Base-by-base conservation (phyloP, 2,888 invertebrate genomes). In the Alviniconcha strummeri region DNA sequence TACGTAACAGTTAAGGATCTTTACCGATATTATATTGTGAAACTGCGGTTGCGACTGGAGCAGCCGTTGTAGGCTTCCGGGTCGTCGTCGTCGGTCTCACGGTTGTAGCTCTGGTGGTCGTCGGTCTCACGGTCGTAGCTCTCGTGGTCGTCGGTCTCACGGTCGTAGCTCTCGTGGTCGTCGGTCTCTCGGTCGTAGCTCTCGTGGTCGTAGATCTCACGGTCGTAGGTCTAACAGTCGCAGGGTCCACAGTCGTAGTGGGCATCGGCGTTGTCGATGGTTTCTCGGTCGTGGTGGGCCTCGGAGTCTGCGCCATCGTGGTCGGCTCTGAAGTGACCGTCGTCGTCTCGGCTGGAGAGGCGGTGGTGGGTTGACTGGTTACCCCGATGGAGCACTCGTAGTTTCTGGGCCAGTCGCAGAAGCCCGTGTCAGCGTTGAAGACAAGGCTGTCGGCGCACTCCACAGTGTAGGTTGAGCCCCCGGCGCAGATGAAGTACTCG, bases 331-430 rank as follows among this genome's bases (percentile, higher is more conserved):
- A 7, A 4, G 79, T 67, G 11, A 67, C 11, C 19, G 69, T 52
- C 36, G 36, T 36, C 36, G 36, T 36, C 36, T 36, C 36, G 36
- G 36, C 36, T 36, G 36, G 36, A 36, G 36, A 3, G 36, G 36
- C 36, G 36, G 36, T 36, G 36, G 36, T 36, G 36, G 0, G 36
- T 36, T 36, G 1, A 36, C 36, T 36, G 17, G 60, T 4, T 19
- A 5, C 77, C 9, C 56, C 60, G 19, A 82, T 75, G 60, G 82
- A 78, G 81, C 89, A 89, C 13, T 85, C 81, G 17, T 87, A 88
- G 79, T 90, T 89, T 13, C 83, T 80, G n/a, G 90, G 90, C 89
- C 89, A 90, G 72, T 90, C 90, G 82, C 91, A 91, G 84, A 84
- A 87, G 15, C 85, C 85, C 17, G 85, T 86, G 6, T 82, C 81